Evolutionary conservation across 2,888 invertebrate species (phyloP), one percentile per base, ranked within the genome.

Genomic region (Acronicta psi): DNA sequence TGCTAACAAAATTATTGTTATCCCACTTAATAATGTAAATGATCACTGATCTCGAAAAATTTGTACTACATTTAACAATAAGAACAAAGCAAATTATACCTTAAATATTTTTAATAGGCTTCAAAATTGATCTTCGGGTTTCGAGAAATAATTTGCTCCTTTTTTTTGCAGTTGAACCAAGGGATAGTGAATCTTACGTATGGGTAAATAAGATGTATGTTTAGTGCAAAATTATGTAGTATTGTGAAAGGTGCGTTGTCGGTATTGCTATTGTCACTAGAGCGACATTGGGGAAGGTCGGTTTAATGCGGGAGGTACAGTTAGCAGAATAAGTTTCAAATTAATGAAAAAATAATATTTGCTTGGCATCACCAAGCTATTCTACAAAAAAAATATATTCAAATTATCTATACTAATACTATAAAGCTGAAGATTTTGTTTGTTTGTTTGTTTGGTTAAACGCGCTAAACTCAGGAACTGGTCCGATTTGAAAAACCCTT

Each of bases 241-340:
- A 36, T 25, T 64, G 66, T 72, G 78, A 75, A 75, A 75, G 76
- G 78, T 69, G 65, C 63, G 62, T 61, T 64, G 51, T 61, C 51
- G 45, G 38, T 67, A 69, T 76, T 80, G 76, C 77, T 67, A 69
- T 76, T 80, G 76, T 79, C 70, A 68, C 70, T 65, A 61, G 56
- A 52, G 54, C 62, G 78, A 77, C 79, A 79, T 77, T 76, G 73
- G 29, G 49, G 55, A 70, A 80, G 79, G 80, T 75, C 69, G 49
- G 17, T 13, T 18, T 56, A 59, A 64, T 68, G 61, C 53, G 67
- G 68, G 62, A 45, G 31, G 78, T 72, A 77, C 14, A 14, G 75
- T 54, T 40, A 6, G 59, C 68, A 77, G 18, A 53, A 58, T 31
- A 54, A 64, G 40, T 1, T 20, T 11, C 10, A 14, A 8, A 6